These are phyloP conservation scores for Oreocharis arfaki DNA, from an alignment of 2,113 vertebrate genomes.

Conservation along the genomic window DNA sequence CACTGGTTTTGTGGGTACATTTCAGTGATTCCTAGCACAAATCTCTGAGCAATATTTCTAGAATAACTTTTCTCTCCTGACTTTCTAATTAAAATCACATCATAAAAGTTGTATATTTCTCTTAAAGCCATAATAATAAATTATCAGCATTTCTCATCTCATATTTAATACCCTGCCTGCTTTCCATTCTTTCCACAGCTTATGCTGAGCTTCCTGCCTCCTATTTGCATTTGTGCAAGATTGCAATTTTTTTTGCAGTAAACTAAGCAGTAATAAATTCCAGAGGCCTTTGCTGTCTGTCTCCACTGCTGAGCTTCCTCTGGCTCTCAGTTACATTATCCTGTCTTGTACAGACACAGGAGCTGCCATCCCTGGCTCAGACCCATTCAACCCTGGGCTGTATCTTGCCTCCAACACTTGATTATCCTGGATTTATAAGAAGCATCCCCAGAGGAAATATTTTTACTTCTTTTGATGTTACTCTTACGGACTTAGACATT, in stretches of 20 bases:
- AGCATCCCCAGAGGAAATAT: neutral
- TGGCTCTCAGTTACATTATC: neutral
- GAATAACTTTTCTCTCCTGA: neutral
- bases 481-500: neutral
- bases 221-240: neutral
- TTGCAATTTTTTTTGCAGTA: neutral
- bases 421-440: neutral
- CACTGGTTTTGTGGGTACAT: neutral
- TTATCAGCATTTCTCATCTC: neutral
- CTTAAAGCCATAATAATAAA: conserved; percentile 6
- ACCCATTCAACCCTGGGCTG: neutral
- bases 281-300: neutral
- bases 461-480: neutral
- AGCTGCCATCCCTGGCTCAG: neutral
- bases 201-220: neutral
- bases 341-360: neutral
- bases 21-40: neutral
- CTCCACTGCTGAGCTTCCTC: neutral
- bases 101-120: neutral
- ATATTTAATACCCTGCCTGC: neutral
- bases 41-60: neutral
- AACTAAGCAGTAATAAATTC: neutral
- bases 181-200: neutral
- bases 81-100: neutral
- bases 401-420: neutral